Conservation (phyloP, 2,888 invertebrate species). For the Falcaria lacertinaria region DNA sequence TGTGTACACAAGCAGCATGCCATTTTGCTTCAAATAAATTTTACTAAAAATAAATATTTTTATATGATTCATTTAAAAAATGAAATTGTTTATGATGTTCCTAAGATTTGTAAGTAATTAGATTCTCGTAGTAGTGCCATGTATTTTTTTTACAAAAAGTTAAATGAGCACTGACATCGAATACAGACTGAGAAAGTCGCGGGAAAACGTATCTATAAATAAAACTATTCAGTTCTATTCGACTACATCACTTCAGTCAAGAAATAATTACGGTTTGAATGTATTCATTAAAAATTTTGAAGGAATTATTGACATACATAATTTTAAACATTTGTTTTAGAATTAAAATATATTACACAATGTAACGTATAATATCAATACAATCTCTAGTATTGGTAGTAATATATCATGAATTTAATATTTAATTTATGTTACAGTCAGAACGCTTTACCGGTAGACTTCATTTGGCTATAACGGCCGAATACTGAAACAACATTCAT, state of each 20-base stretch:
- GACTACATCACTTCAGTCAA: slow-evolving; percentile 9
- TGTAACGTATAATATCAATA: slow-evolving; percentile 1
- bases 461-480: no score
- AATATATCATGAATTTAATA: no score
- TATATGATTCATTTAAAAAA: slow-evolving; percentile 52
- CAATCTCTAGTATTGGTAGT: no score
- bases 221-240: no score
- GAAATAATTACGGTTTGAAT: slow-evolving; percentile 4
- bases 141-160: slow-evolving; percentile 29
- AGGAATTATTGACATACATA: no score
- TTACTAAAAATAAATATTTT: slow-evolving; percentile 49
- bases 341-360: no score
- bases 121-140: slow-evolving; percentile 62
- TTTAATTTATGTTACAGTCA: no score
- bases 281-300: background rate
- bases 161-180: slow-evolving; percentile 54
- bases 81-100: slow-evolving; percentile 55
- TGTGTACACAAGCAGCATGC: slow-evolving; percentile 36
- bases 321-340: no score
- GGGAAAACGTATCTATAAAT: slow-evolving; percentile 19
- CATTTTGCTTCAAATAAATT: slow-evolving; percentile 38
- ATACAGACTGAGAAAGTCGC: slow-evolving; percentile 64
- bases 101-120: slow-evolving; percentile 57
- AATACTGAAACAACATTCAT: no score
- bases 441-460: no score